These are phyloP conservation scores for Sinelater perroti DNA, from an alignment of 2,888 invertebrate species.

Conservation along the genomic window DNA sequence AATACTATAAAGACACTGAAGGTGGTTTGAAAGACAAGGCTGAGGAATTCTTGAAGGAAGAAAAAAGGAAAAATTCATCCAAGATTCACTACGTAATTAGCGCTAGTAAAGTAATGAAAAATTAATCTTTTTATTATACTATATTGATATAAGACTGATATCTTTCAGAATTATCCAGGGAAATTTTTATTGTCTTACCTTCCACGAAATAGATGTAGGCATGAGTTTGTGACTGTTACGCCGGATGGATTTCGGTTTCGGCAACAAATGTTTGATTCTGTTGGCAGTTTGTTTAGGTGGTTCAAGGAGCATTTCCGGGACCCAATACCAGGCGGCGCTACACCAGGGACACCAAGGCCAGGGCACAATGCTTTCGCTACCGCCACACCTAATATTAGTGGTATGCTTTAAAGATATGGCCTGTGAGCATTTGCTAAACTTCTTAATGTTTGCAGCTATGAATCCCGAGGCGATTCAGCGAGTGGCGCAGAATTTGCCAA, in stretches of 20 bases:
- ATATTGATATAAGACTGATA: too few species aligned
- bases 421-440: constrained; percentile 26
- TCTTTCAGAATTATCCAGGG: constrained; percentile 77
- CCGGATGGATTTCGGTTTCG: constrained; percentile 94
- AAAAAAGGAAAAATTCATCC: constrained; percentile 85
- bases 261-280: constrained; percentile 85
- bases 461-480: constrained; percentile 74
- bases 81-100: constrained; percentile 91
- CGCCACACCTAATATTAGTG: constrained; percentile 52
- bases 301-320: constrained; percentile 98
- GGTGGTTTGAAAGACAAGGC: constrained; percentile 86
- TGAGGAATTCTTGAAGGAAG: constrained; percentile 86
- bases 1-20: constrained; percentile 83
- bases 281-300: constrained; percentile 87
- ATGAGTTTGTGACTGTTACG: constrained; percentile 91
- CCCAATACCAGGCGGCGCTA: constrained; percentile 77
- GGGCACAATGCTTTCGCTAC: constrained; percentile 54
- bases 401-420: constrained; percentile 41
- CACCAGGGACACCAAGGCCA: constrained; percentile 79
- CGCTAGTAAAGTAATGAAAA: constrained; percentile 78
- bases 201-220: constrained; percentile 83
- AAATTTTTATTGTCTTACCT: constrained; percentile 95
- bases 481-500: constrained; percentile 75
- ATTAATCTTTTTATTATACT: constrained; percentile 30
- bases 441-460: constrained; percentile 60